phyloP scores from a whole-genome alignment of 2,888 invertebrate genomes.

The Leptarthrus brevirostris region DNA sequence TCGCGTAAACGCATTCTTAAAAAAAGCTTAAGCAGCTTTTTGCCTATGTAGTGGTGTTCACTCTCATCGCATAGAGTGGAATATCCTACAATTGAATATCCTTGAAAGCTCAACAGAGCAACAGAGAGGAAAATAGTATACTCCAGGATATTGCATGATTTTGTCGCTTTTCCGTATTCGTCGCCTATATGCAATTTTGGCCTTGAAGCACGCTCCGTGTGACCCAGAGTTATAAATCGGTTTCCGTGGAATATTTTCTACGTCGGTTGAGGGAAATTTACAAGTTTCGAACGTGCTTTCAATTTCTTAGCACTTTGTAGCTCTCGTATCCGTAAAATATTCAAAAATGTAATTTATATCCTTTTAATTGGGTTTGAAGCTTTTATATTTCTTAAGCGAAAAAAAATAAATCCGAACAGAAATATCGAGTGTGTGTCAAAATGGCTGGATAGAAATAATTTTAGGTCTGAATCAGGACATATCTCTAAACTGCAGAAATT shows the following conservation, averaged over 20 bases:
- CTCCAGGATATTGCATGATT: background rate
- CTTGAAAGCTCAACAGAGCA: background rate
- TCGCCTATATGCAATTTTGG: conserved; percentile 51
- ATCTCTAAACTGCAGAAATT: background rate
- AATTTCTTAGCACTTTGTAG: background rate
- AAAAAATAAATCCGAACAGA: background rate
- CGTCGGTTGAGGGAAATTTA: conserved; percentile 2
- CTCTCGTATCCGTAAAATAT: background rate
- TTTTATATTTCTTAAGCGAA: background rate
- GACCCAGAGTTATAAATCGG: conserved; percentile 51
- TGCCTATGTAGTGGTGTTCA: background rate
- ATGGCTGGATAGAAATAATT: background rate
- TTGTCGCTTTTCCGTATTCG: conserved; percentile 1
- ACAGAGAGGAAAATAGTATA: background rate
- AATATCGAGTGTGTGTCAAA: background rate
- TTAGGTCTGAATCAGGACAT: background rate
- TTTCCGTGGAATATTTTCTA: background rate
- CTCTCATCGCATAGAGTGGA: background rate
- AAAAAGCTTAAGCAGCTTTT: too few relatives aligned
- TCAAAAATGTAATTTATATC: background rate
- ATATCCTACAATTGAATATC: background rate
- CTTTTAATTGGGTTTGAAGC: background rate
- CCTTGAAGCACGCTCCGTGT: conserved; percentile 51
- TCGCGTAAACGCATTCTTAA: background rate
- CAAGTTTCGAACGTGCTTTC: conserved; percentile 22